Evolutionary conservation across 2,888 invertebrate genomes (phyloP).

Genomic region (Anoplius nigerrimus): DNA sequence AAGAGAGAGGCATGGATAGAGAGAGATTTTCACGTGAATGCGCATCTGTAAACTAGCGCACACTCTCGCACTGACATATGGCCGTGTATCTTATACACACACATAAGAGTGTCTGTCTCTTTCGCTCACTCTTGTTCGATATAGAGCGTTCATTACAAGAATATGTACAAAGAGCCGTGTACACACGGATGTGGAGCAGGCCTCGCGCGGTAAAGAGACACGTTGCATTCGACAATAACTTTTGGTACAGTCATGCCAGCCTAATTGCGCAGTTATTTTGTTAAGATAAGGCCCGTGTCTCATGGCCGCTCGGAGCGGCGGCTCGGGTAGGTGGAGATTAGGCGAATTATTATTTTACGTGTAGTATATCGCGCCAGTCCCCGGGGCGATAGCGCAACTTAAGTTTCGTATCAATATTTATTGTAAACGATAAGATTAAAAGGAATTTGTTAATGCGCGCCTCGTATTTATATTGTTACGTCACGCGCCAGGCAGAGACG

Average conservation of each 20-base stretch:
- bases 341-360: conserved; percentile 67
- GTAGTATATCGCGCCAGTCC: conserved; percentile 28
- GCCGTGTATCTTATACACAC: no score
- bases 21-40: no score
- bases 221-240: conserved; percentile 35
- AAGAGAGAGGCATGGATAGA: no score
- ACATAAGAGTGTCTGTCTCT: no score
- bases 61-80: no score
- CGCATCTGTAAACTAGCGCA: no score
- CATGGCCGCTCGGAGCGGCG: conserved; percentile 43
- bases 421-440: conserved; percentile 71
- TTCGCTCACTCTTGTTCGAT: no score
- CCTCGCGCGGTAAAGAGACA: conserved; percentile 12
- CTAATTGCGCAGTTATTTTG: conserved; percentile 69
- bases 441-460: conserved; percentile 64
- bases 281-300: conserved; percentile 60
- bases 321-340: conserved; percentile 59
- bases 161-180: background rate
- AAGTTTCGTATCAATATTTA: conserved; percentile 72
- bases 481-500: conserved; percentile 52
- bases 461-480: conserved; percentile 70
- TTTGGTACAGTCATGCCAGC: conserved; percentile 45
- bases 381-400: conserved; percentile 62
- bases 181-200: conserved; percentile 4
- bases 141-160: conserved; percentile 1